Base-by-base conservation (phyloP, 2,113 vertebrate species). In the Grammatotria lemairii region DNA sequence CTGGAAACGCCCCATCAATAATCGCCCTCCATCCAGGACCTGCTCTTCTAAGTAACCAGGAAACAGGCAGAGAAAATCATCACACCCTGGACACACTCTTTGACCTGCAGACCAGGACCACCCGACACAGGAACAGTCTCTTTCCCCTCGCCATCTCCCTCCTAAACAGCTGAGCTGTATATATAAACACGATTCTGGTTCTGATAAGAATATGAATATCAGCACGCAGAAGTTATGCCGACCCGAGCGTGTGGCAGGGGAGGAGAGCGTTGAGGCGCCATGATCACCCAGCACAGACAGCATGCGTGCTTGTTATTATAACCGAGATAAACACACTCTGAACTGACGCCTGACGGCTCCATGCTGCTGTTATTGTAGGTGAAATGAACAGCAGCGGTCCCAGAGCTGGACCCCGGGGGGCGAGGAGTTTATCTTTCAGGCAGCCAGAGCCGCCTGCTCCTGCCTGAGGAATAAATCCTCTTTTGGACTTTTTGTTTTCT, bases 241-340 rank as follows among this genome's bases (percentile, higher is more conserved):
- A 8, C 21, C 21, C 1, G 4, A 55, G 53, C 1, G 2, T 26
- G 54, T 23, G 21, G 21, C 21, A 13, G 21, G 11, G 54, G 21
- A 55, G 54, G 21, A 63, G 58, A 19, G 17, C 5, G 1, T 33
- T 10, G 31, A 63, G 58, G 31, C 2, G 17, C 31, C 31, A 10
- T 63, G 6, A 63, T 63, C 58, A 63, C 58, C 28, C 16, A 63
- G 31, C 9, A 63, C 58, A 63, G 58, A 63, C 58, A 63, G 28
- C 16, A 0, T 63, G 16, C 5, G 4, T 2, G 58, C 28, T 33
- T 33, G 9, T 63, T 63, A 0, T 63, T 63, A 63, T 63, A 33
- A 0, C 16, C 5, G 2, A 63, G 58, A 63, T 12, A 63, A 35
- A 63, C 17, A 63, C n/a, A 63, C 31, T 33, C 57, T 63, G 9